A percentile compares a stretch with the other conserved stretches of the same genome.
phyloP scores from a whole-genome alignment of 2,888 invertebrate genomes.

The Papilio gigon region DNA sequence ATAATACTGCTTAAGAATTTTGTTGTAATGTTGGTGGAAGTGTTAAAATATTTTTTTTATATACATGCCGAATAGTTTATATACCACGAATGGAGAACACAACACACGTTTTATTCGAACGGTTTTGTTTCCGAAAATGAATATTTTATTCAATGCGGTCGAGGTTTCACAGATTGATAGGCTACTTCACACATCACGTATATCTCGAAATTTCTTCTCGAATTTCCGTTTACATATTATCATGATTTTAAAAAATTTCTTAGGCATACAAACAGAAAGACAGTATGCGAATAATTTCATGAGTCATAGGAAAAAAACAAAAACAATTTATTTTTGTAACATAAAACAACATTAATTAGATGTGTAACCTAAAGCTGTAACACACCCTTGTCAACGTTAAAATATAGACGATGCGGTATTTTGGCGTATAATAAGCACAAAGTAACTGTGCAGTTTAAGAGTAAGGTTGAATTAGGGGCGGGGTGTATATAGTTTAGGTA shows the following conservation, averaged over 20 bases:
- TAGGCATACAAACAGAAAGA: neutral
- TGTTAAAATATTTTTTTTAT: slow-evolving; percentile 14
- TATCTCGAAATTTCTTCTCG: neutral
- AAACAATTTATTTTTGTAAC: neutral
- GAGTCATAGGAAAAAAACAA: neutral
- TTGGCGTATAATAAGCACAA: neutral
- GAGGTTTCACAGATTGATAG: neutral
- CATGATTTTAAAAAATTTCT: neutral
- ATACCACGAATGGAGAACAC: neutral
- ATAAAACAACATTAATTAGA: neutral
- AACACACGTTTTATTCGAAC: neutral
- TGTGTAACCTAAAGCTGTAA: slow-evolving; percentile 10
- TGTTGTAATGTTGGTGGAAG: neutral
- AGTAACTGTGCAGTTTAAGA: neutral
- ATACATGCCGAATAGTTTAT: neutral
- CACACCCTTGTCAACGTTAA: neutral
- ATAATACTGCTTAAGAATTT: neutral
- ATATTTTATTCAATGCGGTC: slow-evolving; percentile 10
- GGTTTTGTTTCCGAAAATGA: slow-evolving; percentile 1
- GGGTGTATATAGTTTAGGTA: slow-evolving; percentile 42
- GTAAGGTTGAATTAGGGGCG: slow-evolving; percentile 31
- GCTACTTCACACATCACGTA: slow-evolving; percentile 2
- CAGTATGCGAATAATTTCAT: neutral
- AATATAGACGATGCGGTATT: slow-evolving; percentile 1
- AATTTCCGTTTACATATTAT: neutral